These are phyloP conservation scores for Aptenodytes forsteri DNA, from an alignment of 2,113 vertebrate species.

Conservation along the genomic window DNA sequence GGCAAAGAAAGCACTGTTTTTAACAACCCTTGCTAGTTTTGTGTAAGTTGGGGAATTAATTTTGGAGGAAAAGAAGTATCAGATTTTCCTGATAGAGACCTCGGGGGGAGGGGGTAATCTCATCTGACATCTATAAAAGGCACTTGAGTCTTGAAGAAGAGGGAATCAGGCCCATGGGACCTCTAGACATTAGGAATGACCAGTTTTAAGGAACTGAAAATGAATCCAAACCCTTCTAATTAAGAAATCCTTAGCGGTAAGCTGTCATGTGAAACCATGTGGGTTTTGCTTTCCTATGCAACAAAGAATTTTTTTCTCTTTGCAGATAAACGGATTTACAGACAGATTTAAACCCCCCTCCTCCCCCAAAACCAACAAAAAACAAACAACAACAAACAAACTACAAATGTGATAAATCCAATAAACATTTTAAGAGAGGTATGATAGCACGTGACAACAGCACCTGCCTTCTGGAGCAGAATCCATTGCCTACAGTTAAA, in stretches of 20 bases:
- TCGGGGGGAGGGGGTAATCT: background rate
- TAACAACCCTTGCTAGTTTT: background rate
- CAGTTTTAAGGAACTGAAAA: background rate
- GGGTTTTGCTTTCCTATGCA: slow-evolving; percentile 8
- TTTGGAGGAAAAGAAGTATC: background rate
- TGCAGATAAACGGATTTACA: background rate
- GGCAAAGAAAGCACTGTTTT: background rate
- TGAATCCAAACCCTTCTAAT: background rate
- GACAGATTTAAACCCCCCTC: background rate
- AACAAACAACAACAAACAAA: background rate
- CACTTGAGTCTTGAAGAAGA: background rate
- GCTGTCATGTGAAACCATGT: background rate
- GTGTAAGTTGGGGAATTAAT: background rate
- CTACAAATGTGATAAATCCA: background rate
- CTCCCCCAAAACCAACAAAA: background rate
- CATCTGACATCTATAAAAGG: background rate
- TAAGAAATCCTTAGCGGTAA: background rate
- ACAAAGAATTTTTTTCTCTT: background rate
- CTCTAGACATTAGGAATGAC: background rate
- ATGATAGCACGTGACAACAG: background rate
- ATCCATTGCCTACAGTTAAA: background rate
- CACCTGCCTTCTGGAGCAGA: background rate
- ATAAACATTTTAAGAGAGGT: background rate
- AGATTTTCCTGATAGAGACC: background rate
- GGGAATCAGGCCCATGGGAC: background rate